phyloP scores from a whole-genome alignment of 2,797 vertebrate genomes.

The Austrolebias charrua region DNA sequence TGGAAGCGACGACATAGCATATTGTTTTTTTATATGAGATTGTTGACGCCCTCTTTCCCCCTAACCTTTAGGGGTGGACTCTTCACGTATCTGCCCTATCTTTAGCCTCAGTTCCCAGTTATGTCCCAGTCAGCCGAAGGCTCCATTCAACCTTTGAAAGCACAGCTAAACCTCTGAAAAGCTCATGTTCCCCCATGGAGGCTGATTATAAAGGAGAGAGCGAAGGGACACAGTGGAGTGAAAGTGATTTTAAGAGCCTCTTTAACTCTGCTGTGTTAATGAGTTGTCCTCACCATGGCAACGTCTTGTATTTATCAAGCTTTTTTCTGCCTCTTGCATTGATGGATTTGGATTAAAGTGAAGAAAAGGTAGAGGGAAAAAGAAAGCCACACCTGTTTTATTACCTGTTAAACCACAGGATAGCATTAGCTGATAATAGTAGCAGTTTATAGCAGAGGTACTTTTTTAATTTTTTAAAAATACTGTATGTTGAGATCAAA shows the following conservation, averaged over 20 bases:
- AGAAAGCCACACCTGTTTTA: conserved; percentile 2
- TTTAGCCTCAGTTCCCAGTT: conserved; percentile 39
- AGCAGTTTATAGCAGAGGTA: not conserved
- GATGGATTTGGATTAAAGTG: conserved; percentile 30
- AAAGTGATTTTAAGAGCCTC: conserved; percentile 68
- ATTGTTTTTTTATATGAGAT: not conserved
- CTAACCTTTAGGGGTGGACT: not conserved
- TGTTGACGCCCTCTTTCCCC: not conserved
- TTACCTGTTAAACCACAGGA: conserved; percentile 25
- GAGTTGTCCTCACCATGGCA: conserved; percentile 68
- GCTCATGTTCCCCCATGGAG: conserved; percentile 60
- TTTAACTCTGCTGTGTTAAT: conserved; percentile 66
- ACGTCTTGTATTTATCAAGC: conserved; percentile 33
- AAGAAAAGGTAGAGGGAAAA: conserved; percentile 3
- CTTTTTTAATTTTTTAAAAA: conserved; percentile 8
- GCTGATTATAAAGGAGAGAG: conserved; percentile 55
- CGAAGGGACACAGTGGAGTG: conserved; percentile 8
- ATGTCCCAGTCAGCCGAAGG: conserved; percentile 65
- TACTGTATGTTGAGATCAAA: no score
- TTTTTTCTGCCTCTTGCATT: not conserved
- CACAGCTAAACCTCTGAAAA: conserved; percentile 58
- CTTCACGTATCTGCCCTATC: conserved; percentile 12
- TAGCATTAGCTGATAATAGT: not conserved
- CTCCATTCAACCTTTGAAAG: conserved; percentile 62
- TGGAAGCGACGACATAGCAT: not conserved